phyloP scores from a whole-genome alignment of 2,113 vertebrate species.

The Serilophus lunatus region DNA sequence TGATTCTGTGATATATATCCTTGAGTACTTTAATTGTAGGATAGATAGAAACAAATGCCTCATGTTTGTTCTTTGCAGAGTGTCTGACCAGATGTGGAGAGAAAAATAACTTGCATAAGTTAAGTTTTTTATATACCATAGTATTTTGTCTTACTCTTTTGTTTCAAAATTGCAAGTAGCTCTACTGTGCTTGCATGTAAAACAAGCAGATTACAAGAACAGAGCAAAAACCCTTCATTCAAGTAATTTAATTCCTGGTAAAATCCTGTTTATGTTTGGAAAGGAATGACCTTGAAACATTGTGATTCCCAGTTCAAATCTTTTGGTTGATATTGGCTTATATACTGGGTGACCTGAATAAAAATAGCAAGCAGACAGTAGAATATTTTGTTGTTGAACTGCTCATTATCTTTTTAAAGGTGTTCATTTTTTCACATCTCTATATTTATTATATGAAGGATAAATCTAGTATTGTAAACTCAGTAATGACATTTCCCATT shows the following conservation, averaged over 20 bases:
- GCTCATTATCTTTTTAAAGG: neutral
- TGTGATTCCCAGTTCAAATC: neutral
- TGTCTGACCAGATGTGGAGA: neutral
- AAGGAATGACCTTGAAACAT: conserved; percentile 5
- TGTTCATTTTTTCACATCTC: neutral
- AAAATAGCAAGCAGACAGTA: neutral
- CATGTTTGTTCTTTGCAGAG: neutral
- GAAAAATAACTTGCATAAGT: neutral
- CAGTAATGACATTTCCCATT: neutral
- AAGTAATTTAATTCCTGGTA: neutral
- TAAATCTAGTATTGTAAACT: neutral
- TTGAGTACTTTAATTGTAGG: neutral
- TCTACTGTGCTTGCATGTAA: neutral
- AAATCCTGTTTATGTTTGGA: neutral
- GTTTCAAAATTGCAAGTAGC: neutral
- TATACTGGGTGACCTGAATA: neutral
- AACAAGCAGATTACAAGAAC: neutral
- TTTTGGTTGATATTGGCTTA: neutral
- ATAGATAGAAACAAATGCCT: neutral
- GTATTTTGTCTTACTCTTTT: neutral
- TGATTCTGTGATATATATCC: neutral
- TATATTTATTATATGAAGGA: neutral
- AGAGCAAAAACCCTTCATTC: neutral
- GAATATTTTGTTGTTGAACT: neutral
- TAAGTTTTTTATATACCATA: neutral